A percentile compares a stretch with the other conserved stretches of the same genome.
These are phyloP conservation scores for Octodon degus DNA, from an alignment of 2,113 vertebrate species.

Conservation along the genomic window DNA sequence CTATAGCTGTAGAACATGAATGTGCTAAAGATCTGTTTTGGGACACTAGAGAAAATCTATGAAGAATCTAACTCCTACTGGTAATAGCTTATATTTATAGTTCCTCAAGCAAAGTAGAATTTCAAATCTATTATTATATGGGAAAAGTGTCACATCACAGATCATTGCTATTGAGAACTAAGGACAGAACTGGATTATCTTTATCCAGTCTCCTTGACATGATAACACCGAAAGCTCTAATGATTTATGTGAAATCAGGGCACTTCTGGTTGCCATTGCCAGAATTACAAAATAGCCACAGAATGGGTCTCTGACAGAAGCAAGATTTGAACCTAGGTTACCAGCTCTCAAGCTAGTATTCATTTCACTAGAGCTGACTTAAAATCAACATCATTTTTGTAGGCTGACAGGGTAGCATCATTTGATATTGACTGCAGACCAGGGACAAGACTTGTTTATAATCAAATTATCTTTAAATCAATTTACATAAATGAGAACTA, in stretches of 20 bases:
- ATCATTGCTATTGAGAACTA: not conserved
- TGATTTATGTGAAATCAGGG: not conserved
- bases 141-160: not conserved
- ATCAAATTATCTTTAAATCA: not conserved
- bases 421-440: not conserved
- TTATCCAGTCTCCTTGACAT: not conserved
- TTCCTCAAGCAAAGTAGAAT: not conserved
- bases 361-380: not conserved
- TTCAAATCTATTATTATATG: not conserved
- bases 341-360: not conserved
- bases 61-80: not conserved
- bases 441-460: not conserved
- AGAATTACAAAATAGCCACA: not conserved
- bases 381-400: not conserved
- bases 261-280: not conserved
- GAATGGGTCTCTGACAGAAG: not conserved
- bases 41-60: not conserved
- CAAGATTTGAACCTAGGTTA: not conserved
- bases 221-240: not conserved
- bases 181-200: not conserved
- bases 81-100: not conserved
- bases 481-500: not conserved
- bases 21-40: not conserved
- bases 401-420: not conserved
- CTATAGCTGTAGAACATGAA: not conserved